Base-by-base conservation (phyloP, 2,888 invertebrate genomes). In the Xylota segnis region DNA sequence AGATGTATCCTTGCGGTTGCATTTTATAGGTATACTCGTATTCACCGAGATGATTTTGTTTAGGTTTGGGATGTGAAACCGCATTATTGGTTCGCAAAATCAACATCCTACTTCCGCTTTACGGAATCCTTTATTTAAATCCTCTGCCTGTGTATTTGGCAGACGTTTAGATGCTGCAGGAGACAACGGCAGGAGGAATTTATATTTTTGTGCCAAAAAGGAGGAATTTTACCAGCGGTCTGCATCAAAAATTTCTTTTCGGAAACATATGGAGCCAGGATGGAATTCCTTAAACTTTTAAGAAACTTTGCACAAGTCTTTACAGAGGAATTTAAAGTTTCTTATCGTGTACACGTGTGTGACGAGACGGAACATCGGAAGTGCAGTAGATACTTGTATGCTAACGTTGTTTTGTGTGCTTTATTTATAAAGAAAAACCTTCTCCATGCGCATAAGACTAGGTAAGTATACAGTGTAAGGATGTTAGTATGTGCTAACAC, bases 381-480 rank as follows among this genome's bases (percentile, higher is more conserved):
- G 52, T 40, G 50, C 23, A 9, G 66, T 10, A 27, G 16, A 52
- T 54, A 54, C n/a, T n/a, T n/a, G n/a, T 68, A 68, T 68, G 52
- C 14, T 68, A 68, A 54, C 54, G 27, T 40, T 40, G 5, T 2
- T 37, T 58, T 34, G 12, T 5, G 2, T 10, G n/a, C n/a, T 50
- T 50, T 50, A 50, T 12, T 23, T 27, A n/a, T 29, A 14, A 43
- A 2, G 14, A 14, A 6, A 37, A 23, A n/a, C n/a, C n/a, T n/a
- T 34, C 9, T 34, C 34, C 34, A 34, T 34, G 9, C 34, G n/a
- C n/a, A n/a, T n/a, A n/a, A n/a, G n/a, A n/a, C n/a, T n/a, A n/a
- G n/a, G n/a, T n/a, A n/a, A n/a, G n/a, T n/a, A n/a, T n/a, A n/a
- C n/a, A n/a, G n/a, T n/a, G n/a, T n/a, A n/a, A n/a, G n/a, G n/a